Percentiles rank a stretch among this genome's conserved stretches.
Evolutionary conservation across 2,797 vertebrate species (phyloP).

Genomic region (Columba guinea): DNA sequence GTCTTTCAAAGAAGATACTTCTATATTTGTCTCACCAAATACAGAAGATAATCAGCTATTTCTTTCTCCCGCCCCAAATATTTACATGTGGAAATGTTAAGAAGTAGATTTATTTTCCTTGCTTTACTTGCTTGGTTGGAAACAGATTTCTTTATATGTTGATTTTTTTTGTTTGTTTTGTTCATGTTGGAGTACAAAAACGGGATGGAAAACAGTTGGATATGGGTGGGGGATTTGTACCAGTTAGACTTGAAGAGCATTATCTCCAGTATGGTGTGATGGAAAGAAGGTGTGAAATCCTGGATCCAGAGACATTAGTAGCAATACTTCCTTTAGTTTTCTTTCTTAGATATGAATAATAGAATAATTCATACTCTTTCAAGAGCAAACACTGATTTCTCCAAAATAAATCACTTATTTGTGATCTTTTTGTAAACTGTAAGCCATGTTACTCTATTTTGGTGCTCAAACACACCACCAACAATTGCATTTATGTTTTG

Average conservation of each 20-base stretch:
- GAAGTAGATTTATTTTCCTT: neutral
- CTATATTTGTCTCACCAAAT: neutral
- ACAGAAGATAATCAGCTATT: neutral
- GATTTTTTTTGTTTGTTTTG: neutral
- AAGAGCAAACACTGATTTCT: neutral
- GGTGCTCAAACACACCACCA: neutral
- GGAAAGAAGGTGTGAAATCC: neutral
- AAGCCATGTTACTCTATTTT: accelerated
- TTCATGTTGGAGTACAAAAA: neutral
- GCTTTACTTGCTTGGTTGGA: neutral
- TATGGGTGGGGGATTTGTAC: neutral
- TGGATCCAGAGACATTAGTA: neutral
- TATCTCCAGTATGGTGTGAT: neutral
- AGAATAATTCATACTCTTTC: neutral
- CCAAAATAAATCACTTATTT: neutral
- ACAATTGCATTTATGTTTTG: accelerated
- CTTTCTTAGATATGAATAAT: neutral
- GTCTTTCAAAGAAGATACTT: neutral
- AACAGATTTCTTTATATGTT: neutral
- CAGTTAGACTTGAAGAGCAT: neutral
- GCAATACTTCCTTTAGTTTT: neutral
- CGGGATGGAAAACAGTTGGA: neutral
- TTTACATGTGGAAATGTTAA: neutral
- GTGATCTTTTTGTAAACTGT: neutral
- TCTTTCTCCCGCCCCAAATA: neutral